Evolutionary conservation across 2,113 vertebrate species (phyloP).

Genomic region (Serilophus lunatus): DNA sequence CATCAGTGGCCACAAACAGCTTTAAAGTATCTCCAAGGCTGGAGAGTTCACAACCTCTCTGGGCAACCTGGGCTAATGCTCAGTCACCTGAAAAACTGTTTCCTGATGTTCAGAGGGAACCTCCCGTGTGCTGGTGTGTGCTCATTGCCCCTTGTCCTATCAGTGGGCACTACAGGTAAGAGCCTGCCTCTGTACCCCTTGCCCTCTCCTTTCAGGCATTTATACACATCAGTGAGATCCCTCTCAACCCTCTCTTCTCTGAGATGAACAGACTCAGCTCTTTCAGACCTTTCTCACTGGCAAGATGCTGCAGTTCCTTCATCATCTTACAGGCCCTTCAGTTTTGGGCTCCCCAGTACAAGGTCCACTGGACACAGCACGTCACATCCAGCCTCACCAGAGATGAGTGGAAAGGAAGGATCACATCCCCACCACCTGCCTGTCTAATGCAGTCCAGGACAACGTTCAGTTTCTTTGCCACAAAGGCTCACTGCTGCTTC

Average conservation of each 20-base stretch:
- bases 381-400: background rate
- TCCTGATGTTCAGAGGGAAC: background rate
- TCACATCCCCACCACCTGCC: background rate
- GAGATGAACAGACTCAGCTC: background rate
- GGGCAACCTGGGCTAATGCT: background rate
- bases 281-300: background rate
- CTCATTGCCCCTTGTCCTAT: background rate
- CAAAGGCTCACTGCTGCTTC: background rate
- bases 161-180: background rate
- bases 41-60: background rate
- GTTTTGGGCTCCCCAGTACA: no score
- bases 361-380: background rate
- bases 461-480: background rate
- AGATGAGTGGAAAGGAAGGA: background rate
- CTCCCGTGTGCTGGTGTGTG: background rate
- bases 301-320: background rate
- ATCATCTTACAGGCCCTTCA: background rate
- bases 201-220: background rate
- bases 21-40: background rate
- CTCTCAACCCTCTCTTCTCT: background rate
- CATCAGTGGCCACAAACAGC: background rate
- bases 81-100: background rate
- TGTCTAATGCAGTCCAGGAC: background rate
- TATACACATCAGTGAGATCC: background rate
- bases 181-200: background rate